A percentile compares a stretch with the other conserved stretches of the same genome.
Conservation (phyloP, 2,797 vertebrate genomes). For the Macroramphosus scolopax region DNA sequence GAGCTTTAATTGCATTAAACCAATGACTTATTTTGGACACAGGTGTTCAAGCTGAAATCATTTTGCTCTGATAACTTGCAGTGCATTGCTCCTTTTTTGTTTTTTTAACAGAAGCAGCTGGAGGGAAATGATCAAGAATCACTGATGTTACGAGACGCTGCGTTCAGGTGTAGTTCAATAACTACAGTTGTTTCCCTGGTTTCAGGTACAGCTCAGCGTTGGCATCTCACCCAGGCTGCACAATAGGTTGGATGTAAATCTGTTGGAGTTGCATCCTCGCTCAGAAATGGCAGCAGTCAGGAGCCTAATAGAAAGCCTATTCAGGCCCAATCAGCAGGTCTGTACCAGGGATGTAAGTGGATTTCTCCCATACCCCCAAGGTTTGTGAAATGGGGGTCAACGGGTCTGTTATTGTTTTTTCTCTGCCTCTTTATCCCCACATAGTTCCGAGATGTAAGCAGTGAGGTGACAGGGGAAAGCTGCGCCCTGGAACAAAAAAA, state of each 20-base stretch:
- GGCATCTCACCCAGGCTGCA: conserved; percentile 15
- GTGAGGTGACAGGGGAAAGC: conserved; percentile 65
- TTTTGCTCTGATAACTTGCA: no score
- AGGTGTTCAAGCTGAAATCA: no score
- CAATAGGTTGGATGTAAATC: conserved; percentile 54
- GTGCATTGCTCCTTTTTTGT: conserved; percentile 3
- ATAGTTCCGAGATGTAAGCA: conserved; percentile 67
- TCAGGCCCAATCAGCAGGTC: conserved; percentile 64
- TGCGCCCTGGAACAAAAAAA: conserved; percentile 25
- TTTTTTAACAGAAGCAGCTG: conserved; percentile 16
- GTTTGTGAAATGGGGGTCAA: conserved; percentile 75
- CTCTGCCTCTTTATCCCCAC: conserved; percentile 72
- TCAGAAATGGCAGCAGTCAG: conserved; percentile 49
- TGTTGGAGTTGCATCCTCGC: conserved; percentile 25
- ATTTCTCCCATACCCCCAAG: conserved; percentile 65
- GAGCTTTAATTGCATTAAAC: conserved; percentile 32
- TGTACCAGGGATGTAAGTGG: conserved; percentile 62
- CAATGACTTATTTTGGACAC: no score
- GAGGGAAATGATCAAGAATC: conserved; percentile 37
- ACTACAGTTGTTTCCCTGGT: conserved; percentile 35
- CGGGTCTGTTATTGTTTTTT: conserved; percentile 77
- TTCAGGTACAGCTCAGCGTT: conserved; percentile 26
- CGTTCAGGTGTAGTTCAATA: conserved; percentile 41
- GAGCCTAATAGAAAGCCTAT: conserved; percentile 59
- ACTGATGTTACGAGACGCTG: no score